phyloP scores from a whole-genome alignment of 2,797 vertebrate genomes.

The Leptodactylus fallax region DNA sequence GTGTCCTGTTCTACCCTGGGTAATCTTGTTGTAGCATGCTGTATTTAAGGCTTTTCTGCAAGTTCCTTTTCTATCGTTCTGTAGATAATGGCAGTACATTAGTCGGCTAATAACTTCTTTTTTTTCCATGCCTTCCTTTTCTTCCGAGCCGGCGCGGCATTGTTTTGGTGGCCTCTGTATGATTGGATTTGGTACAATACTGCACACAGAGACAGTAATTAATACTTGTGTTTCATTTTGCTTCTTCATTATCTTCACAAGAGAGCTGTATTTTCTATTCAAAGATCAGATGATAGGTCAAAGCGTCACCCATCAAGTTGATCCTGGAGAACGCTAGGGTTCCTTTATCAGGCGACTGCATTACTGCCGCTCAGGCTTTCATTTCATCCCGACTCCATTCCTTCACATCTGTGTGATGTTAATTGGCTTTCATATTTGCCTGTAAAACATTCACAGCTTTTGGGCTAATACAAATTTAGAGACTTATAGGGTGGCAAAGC shows the following conservation, averaged over 20 bases:
- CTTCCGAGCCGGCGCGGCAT: slow-evolving; percentile 30
- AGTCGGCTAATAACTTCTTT: slow-evolving; percentile 58
- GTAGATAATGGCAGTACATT: slow-evolving; percentile 51
- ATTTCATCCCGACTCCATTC: slow-evolving; percentile 13
- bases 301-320: slow-evolving; percentile 54
- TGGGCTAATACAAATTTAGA: background rate
- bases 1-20: background rate
- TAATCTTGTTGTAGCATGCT: slow-evolving; percentile 5
- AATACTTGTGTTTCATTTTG: slow-evolving; percentile 63
- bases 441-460: slow-evolving; percentile 10
- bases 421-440: slow-evolving; percentile 35
- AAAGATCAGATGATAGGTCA: slow-evolving; percentile 58
- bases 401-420: slow-evolving; percentile 35
- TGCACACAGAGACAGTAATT: slow-evolving; percentile 60
- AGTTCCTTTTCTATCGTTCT: slow-evolving; percentile 7
- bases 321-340: slow-evolving; percentile 54
- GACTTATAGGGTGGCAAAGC: background rate
- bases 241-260: slow-evolving; percentile 63
- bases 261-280: slow-evolving; percentile 59
- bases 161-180: slow-evolving; percentile 58
- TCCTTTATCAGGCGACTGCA: slow-evolving; percentile 51
- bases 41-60: slow-evolving; percentile 24
- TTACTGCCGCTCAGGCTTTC: slow-evolving; percentile 36
- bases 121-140: slow-evolving; percentile 35
- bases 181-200: slow-evolving; percentile 59